Conservation (phyloP, 64 coral and sea anemone species). For the Acropora yongei region DNA sequence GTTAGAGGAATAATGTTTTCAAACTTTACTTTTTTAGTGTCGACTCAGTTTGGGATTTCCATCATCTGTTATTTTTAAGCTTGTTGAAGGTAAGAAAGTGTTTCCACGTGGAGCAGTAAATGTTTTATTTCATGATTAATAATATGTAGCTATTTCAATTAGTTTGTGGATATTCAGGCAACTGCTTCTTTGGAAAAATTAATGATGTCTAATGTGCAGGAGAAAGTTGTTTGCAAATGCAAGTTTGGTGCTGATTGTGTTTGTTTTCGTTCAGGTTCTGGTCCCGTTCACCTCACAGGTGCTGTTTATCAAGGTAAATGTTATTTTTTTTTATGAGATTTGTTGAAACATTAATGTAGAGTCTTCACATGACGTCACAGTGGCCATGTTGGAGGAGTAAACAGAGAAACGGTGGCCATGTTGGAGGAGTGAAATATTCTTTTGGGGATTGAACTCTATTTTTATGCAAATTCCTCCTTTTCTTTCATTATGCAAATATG, state of each 20-base stretch:
- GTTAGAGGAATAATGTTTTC: no score
- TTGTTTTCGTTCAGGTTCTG: not conserved
- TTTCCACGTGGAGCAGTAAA: not conserved
- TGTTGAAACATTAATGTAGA: not conserved
- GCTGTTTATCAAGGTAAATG: slow-evolving; percentile 26
- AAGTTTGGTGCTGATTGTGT: not conserved
- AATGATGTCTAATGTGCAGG: not conserved
- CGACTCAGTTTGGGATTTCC: slow-evolving; percentile 26
- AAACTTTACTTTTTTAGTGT: not conserved
- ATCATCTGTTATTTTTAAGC: slow-evolving; percentile 25
- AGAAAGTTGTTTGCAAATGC: not conserved
- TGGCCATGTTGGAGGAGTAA: no score
- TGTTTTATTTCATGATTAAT: not conserved
- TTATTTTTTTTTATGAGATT: not conserved
- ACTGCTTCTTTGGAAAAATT: no score
- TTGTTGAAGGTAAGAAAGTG: slow-evolving; percentile 1
- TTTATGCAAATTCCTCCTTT: no score
- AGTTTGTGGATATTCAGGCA: no score
- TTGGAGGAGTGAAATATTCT: no score
- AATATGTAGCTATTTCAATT: no score
- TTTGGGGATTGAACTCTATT: no score
- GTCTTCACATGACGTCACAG: no score
- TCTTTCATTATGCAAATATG: no score
- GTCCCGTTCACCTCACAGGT: slow-evolving; percentile 27
- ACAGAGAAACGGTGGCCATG: no score